A percentile compares a stretch with the other conserved stretches of the same genome.
These are phyloP conservation scores for Helogale parvula DNA, from an alignment of 2,113 vertebrate genomes.

Conservation along the genomic window DNA sequence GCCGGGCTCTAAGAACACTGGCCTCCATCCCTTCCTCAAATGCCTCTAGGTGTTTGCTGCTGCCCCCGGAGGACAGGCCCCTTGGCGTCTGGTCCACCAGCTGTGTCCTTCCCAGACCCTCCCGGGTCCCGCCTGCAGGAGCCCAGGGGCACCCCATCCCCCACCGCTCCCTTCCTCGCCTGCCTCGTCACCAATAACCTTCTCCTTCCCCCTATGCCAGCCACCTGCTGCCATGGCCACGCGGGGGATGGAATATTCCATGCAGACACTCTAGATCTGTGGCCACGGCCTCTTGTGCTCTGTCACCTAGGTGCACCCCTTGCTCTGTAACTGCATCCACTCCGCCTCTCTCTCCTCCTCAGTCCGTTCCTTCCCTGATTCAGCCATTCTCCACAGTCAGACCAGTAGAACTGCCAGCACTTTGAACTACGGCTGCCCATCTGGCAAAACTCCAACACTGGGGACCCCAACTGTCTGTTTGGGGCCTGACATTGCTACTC, in stretches of 20 bases:
- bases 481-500: neutral
- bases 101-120: neutral
- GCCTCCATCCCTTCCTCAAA: neutral
- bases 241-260: neutral
- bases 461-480: neutral
- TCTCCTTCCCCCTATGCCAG: neutral
- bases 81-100: fast-evolving
- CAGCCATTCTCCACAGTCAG: neutral
- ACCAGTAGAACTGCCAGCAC: fast-evolving
- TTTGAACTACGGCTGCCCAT: fast-evolving
- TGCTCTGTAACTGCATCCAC: neutral
- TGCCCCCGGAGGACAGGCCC: fast-evolving
- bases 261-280: neutral
- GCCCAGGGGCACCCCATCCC: neutral
- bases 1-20: neutral
- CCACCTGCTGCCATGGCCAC: fast-evolving
- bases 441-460: neutral
- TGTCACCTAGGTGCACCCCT: neutral
- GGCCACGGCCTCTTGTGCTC: neutral
- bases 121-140: neutral
- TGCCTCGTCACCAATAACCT: fast-evolving
- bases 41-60: neutral
- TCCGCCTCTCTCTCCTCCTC: neutral
- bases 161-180: fast-evolving
- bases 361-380: neutral